Evolutionary conservation across 2,888 invertebrate genomes (phyloP).

Genomic region (Spatulosminthurus flaviceps): DNA sequence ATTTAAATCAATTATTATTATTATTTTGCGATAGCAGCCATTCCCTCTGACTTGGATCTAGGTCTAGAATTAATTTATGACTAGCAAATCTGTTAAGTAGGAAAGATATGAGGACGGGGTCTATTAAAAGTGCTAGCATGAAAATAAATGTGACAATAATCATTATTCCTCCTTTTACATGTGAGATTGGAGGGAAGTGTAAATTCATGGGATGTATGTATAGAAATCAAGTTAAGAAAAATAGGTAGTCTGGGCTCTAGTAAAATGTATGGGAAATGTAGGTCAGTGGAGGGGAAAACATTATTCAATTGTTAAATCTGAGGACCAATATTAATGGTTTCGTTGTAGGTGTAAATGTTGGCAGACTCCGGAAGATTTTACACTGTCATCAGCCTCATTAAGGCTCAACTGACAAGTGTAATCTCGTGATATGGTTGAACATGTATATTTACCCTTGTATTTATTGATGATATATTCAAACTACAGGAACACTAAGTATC

Average conservation of each 20-base stretch:
- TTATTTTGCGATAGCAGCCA: too few relatives aligned
- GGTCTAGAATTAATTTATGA: neutral
- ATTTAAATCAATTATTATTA: conserved; percentile 9
- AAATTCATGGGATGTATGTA: too few relatives aligned
- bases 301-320: conserved; percentile 16
- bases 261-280: neutral
- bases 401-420: neutral
- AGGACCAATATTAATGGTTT: conserved; percentile 1
- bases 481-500: too few relatives aligned
- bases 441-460: neutral
- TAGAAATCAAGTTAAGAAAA: too few relatives aligned
- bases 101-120: neutral
- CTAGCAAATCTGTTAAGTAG: neutral
- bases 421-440: neutral
- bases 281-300: neutral
- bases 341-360: conserved; percentile 9
- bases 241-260: neutral
- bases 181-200: too few relatives aligned
- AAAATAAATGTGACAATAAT: neutral
- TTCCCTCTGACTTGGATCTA: too few relatives aligned
- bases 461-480: too few relatives aligned
- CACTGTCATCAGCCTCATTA: conserved; percentile 30
- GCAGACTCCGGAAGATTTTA: conserved; percentile 24
- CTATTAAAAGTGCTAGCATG: neutral
- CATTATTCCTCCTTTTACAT: too few relatives aligned